Base-by-base conservation (phyloP, 2,888 invertebrate species). In the Bhutanitis thaidina region DNA sequence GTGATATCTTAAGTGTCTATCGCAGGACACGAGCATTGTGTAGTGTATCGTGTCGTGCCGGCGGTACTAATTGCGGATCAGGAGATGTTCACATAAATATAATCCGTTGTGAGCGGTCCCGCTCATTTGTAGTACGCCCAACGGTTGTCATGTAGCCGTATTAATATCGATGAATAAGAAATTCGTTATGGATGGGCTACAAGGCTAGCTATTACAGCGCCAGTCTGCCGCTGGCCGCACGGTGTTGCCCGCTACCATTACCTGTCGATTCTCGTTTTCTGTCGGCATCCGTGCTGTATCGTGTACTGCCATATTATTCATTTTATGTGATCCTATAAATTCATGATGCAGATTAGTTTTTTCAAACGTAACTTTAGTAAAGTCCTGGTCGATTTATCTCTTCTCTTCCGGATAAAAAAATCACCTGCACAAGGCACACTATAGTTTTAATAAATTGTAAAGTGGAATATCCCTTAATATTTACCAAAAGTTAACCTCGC, bases 131-230 rank as follows among this genome's bases (percentile, higher is more conserved):
- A 84, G 67, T 60, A 61, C 76, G 79, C 73, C 80, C 74, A 77
- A 80, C 77, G 84, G 82, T 82, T 83, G 86, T 86, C 87, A 80
- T 88, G 88, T 87, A 78, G 65, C 70, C 72, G 77, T 82, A 87
- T 86, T 86, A 84, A 86, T 84, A 85, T 84, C 87, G 86, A 89
- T 88, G 88, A 86, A 88, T 89, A 86, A 87, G 83, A 89, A 87
- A 87, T 87, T 80, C 79, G 84, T 87, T 85, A 88, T 88, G 80
- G 82, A 88, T 87, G 82, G 75, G 71, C 63, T 88, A 89, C 88
- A 88, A 77, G 86, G 72, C 73, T 77, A 71, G 70, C 82, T 78
- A 85, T 86, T 84, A 85, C 83, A 48, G 66, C 67, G 66, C 60
- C 72, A 71, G 72, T 71, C 70, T 66, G 74, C 75, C 73, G 72